These are phyloP conservation scores for Osmoderma eremita DNA, from an alignment of 2,888 invertebrate species.

Conservation along the genomic window DNA sequence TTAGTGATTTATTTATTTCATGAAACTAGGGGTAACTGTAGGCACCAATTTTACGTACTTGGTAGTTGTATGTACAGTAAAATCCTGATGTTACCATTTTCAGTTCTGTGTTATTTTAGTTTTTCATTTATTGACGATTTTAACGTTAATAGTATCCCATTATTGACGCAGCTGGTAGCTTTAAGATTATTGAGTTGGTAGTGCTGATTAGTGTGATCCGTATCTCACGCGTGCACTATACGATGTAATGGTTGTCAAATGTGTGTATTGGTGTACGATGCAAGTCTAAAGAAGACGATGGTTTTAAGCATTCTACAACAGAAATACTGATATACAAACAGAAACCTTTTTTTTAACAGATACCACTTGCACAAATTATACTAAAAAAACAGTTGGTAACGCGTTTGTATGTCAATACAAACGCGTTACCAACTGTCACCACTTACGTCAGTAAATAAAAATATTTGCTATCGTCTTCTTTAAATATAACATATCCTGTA, in stretches of 20 bases:
- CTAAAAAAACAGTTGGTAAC: no score
- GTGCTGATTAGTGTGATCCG: conserved; percentile 25
- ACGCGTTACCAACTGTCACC: no score
- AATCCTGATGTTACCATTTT: conserved; percentile 31
- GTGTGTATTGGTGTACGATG: conserved; percentile 10
- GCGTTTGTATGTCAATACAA: no score
- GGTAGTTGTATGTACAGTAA: conserved; percentile 38
- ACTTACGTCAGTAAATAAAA: no score
- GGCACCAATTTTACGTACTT: conserved; percentile 37
- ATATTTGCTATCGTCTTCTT: neutral
- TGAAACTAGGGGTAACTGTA: conserved; percentile 33
- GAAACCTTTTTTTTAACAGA: no score
- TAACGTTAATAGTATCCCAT: conserved; percentile 6
- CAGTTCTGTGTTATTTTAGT: conserved; percentile 14
- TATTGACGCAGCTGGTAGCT: conserved; percentile 43
- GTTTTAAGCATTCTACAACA: conserved; percentile 1
- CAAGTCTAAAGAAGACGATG: neutral
- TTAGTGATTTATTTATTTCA: conserved; percentile 37
- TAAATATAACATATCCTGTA: neutral
- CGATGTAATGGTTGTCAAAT: conserved; percentile 11
- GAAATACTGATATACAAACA: no score
- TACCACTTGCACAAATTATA: no score
- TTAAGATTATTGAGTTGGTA: conserved; percentile 40
- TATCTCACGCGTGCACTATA: conserved; percentile 22
- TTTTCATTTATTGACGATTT: conserved; percentile 15